Percentiles rank a stretch among this genome's conserved stretches.
Evolutionary conservation across 2,797 vertebrate genomes (phyloP).

Genomic region (Bradypus variegatus): DNA sequence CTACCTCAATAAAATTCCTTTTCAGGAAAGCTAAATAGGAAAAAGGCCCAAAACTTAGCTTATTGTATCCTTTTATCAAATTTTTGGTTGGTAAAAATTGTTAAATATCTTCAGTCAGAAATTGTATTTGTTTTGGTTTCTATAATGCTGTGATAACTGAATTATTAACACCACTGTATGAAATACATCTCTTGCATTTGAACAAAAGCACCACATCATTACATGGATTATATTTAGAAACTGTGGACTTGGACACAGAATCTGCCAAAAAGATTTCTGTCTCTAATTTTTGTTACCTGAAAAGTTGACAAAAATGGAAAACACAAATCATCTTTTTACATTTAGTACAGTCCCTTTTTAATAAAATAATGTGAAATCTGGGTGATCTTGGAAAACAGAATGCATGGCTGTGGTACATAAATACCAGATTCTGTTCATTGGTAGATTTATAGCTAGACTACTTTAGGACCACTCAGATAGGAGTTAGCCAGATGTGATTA

Average conservation of each 20-base stretch:
- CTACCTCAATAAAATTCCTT: background rate
- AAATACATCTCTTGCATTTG: background rate
- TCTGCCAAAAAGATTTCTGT: background rate
- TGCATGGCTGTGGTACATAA: background rate
- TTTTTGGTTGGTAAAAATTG: background rate
- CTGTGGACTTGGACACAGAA: background rate
- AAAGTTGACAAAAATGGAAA: conserved; percentile 12
- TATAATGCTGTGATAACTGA: background rate
- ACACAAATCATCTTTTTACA: background rate
- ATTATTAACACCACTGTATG: background rate
- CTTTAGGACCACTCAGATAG: background rate
- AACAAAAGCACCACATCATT: background rate
- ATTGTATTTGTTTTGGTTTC: conserved; percentile 16
- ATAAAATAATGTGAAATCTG: background rate
- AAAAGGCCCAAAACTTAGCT: background rate
- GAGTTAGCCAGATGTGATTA: background rate
- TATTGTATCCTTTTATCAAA: background rate
- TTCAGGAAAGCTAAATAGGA: background rate
- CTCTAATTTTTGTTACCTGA: conserved; percentile 27
- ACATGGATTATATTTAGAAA: background rate
- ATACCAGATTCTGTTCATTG: background rate
- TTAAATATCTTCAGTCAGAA: background rate
- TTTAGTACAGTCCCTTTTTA: background rate
- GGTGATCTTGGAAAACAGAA: background rate
- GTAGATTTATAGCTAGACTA: background rate